Percentiles rank a stretch among this genome's conserved stretches.
Evolutionary conservation across 2,797 vertebrate species (phyloP).

Genomic region (Gymnoscopelus microlampas): DNA sequence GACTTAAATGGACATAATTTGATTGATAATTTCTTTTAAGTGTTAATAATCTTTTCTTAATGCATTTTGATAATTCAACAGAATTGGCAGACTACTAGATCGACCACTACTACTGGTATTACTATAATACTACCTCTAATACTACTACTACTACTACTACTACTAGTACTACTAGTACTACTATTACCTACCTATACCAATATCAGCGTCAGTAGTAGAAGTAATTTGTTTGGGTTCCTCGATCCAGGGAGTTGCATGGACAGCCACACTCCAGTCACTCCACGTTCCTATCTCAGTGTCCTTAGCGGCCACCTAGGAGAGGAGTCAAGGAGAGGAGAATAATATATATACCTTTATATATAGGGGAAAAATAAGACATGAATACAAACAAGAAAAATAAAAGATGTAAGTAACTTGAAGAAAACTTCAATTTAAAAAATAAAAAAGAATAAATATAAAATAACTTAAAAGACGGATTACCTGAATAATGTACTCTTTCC

Average conservation of each 20-base stretch:
- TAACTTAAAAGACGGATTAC: conserved; percentile 17
- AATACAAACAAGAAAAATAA: not conserved
- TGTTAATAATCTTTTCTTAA: too few species aligned
- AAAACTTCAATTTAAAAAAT: too few species aligned
- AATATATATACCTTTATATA: too few species aligned
- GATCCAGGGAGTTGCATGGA: conserved; percentile 95
- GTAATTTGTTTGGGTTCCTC: conserved; percentile 88
- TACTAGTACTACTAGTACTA: not conserved
- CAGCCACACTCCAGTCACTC: conserved; percentile 97
- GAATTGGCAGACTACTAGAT: too few species aligned
- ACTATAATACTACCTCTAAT: too few species aligned
- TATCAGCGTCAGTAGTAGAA: conserved; percentile 88
- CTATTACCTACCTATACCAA: conserved; percentile 54
- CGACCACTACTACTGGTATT: too few species aligned
- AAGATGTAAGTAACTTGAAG: conserved; percentile 26
- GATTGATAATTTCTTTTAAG: too few species aligned
- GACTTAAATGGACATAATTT: too few species aligned
- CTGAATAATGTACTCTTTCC: conserved; percentile 99
- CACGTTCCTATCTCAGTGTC: conserved; percentile 97
- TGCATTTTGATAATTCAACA: too few species aligned
- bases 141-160: too few species aligned
- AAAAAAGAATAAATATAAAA: too few species aligned
- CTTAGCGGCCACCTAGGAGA: conserved; percentile 89
- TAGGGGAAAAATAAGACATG: not conserved
- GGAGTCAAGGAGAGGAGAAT: not conserved